Percentiles rank a stretch among this genome's conserved stretches.
Conservation (phyloP, 92 coral and sea anemone genomes). For the Porites lobata region DNA sequence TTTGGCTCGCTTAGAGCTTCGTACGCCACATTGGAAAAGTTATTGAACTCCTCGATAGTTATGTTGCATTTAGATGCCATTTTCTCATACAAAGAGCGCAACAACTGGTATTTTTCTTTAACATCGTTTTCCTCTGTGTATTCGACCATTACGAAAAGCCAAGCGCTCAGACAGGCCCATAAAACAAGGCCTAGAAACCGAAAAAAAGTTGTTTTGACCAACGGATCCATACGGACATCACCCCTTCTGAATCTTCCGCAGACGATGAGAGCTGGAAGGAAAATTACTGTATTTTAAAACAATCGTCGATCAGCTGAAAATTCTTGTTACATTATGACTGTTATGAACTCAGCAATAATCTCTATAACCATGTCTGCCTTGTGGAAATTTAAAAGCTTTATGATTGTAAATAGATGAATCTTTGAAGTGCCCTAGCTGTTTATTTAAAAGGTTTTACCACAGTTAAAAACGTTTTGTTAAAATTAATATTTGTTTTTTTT, state of each 20-base stretch:
- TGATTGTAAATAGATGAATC: no score
- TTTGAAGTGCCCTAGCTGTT: no score
- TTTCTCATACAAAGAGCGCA: conserved; percentile 37
- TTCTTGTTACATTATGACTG: no score
- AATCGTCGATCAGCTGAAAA: no score
- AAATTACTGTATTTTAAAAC: no score
- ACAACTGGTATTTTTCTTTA: conserved; percentile 11
- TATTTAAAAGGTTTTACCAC: no score
- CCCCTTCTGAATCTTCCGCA: background rate
- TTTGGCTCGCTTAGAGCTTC: conserved; percentile 43
- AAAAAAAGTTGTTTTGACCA: conserved; percentile 23
- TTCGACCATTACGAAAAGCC: conserved; percentile 48
- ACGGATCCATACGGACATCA: conserved; percentile 18
- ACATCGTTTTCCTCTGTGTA: conserved; percentile 20
- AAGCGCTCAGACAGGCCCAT: conserved; percentile 33
- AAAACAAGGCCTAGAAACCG: conserved; percentile 21
- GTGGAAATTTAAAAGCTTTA: no score
- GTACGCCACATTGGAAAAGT: conserved; percentile 36
- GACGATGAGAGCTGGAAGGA: background rate
- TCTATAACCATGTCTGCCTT: no score
- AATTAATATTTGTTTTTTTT: no score
- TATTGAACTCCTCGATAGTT: conserved; percentile 46
- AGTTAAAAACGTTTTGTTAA: no score
- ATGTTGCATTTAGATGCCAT: conserved; percentile 68
- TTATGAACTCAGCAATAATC: no score